A percentile compares a stretch with the other conserved stretches of the same genome.
phyloP scores from a whole-genome alignment of 2,888 invertebrate genomes.

The Digitonthophagus gazella region DNA sequence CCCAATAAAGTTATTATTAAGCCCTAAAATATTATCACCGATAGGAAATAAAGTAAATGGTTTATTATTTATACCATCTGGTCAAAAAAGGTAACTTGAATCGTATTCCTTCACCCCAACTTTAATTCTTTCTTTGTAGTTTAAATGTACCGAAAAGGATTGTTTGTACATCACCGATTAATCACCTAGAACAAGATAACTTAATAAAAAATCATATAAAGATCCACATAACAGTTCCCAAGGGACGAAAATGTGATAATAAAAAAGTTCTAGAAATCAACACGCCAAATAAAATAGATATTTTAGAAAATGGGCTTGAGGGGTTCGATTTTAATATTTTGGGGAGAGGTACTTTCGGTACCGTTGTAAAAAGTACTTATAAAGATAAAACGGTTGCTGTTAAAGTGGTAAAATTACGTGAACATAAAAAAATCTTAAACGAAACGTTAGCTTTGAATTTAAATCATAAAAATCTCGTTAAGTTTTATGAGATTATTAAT shows the following conservation, averaged over 20 bases:
- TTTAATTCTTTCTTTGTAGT: neutral
- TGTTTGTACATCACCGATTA: neutral
- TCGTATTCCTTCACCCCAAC: neutral
- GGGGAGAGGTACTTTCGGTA: constrained; percentile 47
- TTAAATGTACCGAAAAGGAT: constrained; percentile 7
- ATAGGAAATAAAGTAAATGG: constrained; percentile 5
- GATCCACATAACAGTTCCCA: constrained; percentile 25
- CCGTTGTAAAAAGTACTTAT: constrained; percentile 44
- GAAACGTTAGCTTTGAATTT: constrained; percentile 42
- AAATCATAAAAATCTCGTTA: constrained; percentile 41
- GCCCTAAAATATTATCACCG: constrained; percentile 28
- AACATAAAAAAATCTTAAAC: constrained; percentile 28
- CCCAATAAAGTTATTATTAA: constrained; percentile 27
- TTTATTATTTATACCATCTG: neutral
- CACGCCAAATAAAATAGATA: constrained; percentile 40
- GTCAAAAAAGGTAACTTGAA: constrained; percentile 2
- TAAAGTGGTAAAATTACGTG: constrained; percentile 40
- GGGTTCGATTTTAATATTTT: constrained; percentile 38
- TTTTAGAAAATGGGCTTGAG: constrained; percentile 40
- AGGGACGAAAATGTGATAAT: neutral
- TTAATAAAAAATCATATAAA: constrained; percentile 20
- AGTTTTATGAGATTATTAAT: constrained; percentile 40
- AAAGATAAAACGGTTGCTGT: constrained; percentile 45
- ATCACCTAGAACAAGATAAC: neutral
- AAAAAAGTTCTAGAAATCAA: constrained; percentile 30